Conservation (phyloP, 2,797 vertebrate species). For the Siniperca undulata region DNA sequence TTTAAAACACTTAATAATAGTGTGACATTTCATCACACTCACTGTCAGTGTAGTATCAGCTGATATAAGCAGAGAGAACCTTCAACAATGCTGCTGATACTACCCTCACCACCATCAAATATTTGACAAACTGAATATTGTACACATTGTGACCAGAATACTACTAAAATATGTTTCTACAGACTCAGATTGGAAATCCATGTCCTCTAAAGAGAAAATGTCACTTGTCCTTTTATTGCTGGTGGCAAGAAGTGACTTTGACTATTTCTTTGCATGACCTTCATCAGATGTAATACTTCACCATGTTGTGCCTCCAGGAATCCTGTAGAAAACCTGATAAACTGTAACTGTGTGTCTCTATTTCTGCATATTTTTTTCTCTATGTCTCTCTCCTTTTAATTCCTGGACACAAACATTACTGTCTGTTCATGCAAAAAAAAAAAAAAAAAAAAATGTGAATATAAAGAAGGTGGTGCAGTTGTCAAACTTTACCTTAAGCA, state of each 20-base stretch:
- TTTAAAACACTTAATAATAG: no score
- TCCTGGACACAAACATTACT: not conserved
- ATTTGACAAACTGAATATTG: not conserved
- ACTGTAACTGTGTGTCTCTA: not conserved
- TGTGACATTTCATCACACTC: not conserved
- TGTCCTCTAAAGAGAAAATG: not conserved
- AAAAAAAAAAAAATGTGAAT: not conserved
- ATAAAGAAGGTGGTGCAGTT: not conserved
- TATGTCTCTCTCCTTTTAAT: not conserved
- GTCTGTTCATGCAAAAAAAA: not conserved
- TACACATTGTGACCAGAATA: not conserved
- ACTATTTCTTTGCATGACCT: not conserved
- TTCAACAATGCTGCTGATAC: not conserved
- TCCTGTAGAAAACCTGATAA: not conserved
- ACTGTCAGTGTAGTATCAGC: not conserved
- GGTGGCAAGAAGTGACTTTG: slow-evolving; percentile 18
- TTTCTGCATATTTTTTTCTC: not conserved
- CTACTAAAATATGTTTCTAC: not conserved
- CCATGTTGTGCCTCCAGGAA: slow-evolving; percentile 13
- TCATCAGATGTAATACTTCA: slow-evolving; percentile 6
- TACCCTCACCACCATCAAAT: not conserved
- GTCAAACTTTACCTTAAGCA: slow-evolving; percentile 6
- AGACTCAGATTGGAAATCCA: not conserved
- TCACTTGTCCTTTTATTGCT: not conserved
- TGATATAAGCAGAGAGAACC: not conserved